A percentile compares a stretch with the other conserved stretches of the same genome.
Conservation (phyloP, 2,888 invertebrate species). For the Drosophila fungiperda region DNA sequence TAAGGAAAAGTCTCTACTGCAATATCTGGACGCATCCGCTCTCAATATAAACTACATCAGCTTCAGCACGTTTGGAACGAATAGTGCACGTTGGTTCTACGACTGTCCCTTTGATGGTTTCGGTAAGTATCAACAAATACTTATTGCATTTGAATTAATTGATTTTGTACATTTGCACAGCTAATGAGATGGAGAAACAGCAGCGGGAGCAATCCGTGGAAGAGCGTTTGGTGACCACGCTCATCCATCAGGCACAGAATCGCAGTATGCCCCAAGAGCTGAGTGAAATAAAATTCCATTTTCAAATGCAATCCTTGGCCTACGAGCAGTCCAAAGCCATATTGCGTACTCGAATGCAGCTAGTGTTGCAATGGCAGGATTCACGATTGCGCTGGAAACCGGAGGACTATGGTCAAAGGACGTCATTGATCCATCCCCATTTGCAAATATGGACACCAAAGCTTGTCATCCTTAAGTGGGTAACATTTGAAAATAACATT, state of each 20-base stretch:
- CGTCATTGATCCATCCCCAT: conserved; percentile 59
- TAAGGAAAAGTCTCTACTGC: conserved; percentile 87
- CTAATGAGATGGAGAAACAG: conserved; percentile 73
- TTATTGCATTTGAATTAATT: neutral
- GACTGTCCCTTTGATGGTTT: conserved; percentile 86
- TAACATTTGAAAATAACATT: neutral
- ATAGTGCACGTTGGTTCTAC: conserved; percentile 89
- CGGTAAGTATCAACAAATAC: conserved; percentile 40
- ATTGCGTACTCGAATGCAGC: conserved; percentile 82
- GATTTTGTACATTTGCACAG: conserved; percentile 41
- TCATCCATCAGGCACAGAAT: conserved; percentile 85
- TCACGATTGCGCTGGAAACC: conserved; percentile 88
- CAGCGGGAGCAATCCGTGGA: conserved; percentile 83
- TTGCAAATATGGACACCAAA: conserved; percentile 80
- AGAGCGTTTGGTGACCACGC: conserved; percentile 86
- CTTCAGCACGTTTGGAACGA: conserved; percentile 89
- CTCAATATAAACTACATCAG: conserved; percentile 88
- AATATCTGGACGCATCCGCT: conserved; percentile 87
- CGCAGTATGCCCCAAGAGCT: conserved; percentile 82
- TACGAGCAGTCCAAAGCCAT: conserved; percentile 76
- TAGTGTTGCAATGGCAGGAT: conserved; percentile 87
- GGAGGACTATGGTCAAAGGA: conserved; percentile 86
- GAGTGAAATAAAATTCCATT: conserved; percentile 71
- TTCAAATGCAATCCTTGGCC: conserved; percentile 77
- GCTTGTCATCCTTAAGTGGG: conserved; percentile 77